Conservation (phyloP, 2,797 vertebrate species). For the Novumbra hubbsi region DNA sequence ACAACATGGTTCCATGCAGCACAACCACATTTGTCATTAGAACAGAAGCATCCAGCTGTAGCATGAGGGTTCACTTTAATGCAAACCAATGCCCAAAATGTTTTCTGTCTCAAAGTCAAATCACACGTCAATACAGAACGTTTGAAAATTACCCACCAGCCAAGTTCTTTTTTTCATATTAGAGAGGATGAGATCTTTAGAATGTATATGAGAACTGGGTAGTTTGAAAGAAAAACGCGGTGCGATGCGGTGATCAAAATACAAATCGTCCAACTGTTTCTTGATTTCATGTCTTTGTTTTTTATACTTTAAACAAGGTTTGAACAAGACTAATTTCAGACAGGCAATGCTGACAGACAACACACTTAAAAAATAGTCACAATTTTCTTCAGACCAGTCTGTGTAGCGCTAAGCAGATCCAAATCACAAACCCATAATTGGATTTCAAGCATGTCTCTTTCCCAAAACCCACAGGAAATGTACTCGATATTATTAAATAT, state of each 20-base stretch:
- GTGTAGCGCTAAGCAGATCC: slow-evolving; percentile 19
- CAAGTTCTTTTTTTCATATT: slow-evolving; percentile 47
- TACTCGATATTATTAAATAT: slow-evolving; percentile 35
- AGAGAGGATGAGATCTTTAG: slow-evolving; percentile 58
- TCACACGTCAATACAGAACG: slow-evolving; percentile 51
- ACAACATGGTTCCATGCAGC: not conserved
- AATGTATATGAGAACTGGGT: slow-evolving; percentile 44
- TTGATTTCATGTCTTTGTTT: slow-evolving; percentile 3
- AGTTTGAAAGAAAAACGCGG: not conserved
- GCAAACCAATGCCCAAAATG: slow-evolving; percentile 35
- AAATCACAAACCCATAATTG: slow-evolving; percentile 36
- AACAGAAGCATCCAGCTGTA: slow-evolving; percentile 31
- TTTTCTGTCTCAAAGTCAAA: slow-evolving; percentile 53
- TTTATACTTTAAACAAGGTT: not conserved
- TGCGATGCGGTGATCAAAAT: not conserved
- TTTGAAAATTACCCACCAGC: slow-evolving; percentile 26
- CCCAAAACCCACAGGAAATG: slow-evolving; percentile 24
- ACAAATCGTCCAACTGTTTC: not conserved
- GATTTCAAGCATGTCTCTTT: slow-evolving; percentile 42
- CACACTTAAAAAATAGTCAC: slow-evolving; percentile 11
- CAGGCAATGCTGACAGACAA: not conserved
- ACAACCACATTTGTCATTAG: slow-evolving; percentile 1
- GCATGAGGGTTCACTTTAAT: slow-evolving; percentile 39
- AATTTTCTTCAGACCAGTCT: slow-evolving; percentile 1
- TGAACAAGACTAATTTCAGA: slow-evolving; percentile 24